Conservation (phyloP, 2,888 invertebrate species). For the Priocnemis perturbator region DNA sequence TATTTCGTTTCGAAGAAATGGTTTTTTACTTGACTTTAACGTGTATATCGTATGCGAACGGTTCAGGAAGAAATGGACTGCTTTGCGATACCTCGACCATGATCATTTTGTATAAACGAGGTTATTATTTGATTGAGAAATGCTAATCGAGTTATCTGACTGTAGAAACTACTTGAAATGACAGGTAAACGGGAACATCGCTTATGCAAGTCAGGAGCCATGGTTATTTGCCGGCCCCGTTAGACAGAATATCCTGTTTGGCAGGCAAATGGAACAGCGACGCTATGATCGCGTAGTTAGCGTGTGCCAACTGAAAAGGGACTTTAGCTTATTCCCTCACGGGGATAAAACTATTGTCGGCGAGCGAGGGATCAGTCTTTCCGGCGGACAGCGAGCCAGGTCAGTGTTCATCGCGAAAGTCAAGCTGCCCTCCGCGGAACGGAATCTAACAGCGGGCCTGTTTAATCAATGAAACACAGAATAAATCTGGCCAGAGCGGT, state of each 20-base stretch:
- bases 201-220: constrained; percentile 91
- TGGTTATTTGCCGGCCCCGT: constrained; percentile 91
- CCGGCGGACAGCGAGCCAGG: constrained; percentile 84
- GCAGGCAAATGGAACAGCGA: constrained; percentile 83
- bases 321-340: constrained; percentile 86
- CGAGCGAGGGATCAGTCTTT: constrained; percentile 89
- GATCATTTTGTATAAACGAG: no score
- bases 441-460: not conserved
- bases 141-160: no score
- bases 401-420: constrained; percentile 58
- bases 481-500: constrained; percentile 92
- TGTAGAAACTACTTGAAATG: no score
- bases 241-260: constrained; percentile 95
- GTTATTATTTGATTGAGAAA: no score
- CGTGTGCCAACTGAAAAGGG: constrained; percentile 84
- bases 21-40: no score
- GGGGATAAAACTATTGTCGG: constrained; percentile 92
- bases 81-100: no score
- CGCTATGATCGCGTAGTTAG: constrained; percentile 82
- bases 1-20: no score
- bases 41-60: no score
- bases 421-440: not conserved
- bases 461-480: constrained; percentile 68
- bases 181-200: constrained; percentile 81
- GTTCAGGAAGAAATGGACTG: no score